phyloP scores from a whole-genome alignment of 1,140 invertebrate species.

The Agrypnia vestita region DNA sequence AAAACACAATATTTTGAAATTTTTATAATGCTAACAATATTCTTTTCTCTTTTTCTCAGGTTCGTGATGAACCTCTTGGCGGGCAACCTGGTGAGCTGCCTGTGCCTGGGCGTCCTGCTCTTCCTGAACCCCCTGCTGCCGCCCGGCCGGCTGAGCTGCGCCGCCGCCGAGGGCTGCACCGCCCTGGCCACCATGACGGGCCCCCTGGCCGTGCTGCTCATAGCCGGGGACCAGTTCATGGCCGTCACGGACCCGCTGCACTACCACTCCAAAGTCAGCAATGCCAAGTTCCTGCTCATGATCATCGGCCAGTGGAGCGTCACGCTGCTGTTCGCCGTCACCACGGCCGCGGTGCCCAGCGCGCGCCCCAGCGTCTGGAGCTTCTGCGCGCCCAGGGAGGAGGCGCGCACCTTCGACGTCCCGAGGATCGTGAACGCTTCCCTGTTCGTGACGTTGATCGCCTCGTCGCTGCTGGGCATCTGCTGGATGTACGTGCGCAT shows the following conservation, averaged over 20 bases:
- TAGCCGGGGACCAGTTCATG: constrained; percentile 89
- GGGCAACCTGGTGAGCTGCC: constrained; percentile 70
- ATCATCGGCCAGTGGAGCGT: constrained; percentile 81
- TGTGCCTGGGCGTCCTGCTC: constrained; percentile 69
- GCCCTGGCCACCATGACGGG: constrained; percentile 67
- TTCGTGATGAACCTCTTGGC: constrained; percentile 72
- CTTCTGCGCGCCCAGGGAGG: constrained; percentile 39
- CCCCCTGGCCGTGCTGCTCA: constrained; percentile 82
- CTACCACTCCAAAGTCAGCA: constrained; percentile 86
- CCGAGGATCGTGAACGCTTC: constrained; percentile 64
- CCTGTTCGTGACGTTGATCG: constrained; percentile 66
- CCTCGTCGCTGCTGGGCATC: constrained; percentile 65
- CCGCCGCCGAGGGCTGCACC: constrained; percentile 66
- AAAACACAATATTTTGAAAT: too few species aligned
- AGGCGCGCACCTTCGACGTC: background rate
- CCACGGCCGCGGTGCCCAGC: constrained; percentile 64
- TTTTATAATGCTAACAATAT: too few species aligned
- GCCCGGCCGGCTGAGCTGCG: constrained; percentile 66
- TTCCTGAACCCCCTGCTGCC: constrained; percentile 67
- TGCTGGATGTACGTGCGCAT: constrained; percentile 71
- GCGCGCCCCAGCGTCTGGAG: constrained; percentile 64
- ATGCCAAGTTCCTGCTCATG: constrained; percentile 79
- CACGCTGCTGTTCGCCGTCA: constrained; percentile 74
- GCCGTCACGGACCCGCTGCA: constrained; percentile 90
- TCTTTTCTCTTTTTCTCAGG: constrained; percentile 64